Conservation (phyloP, 2,113 vertebrate genomes). For the Corythornis madagascariensis region DNA sequence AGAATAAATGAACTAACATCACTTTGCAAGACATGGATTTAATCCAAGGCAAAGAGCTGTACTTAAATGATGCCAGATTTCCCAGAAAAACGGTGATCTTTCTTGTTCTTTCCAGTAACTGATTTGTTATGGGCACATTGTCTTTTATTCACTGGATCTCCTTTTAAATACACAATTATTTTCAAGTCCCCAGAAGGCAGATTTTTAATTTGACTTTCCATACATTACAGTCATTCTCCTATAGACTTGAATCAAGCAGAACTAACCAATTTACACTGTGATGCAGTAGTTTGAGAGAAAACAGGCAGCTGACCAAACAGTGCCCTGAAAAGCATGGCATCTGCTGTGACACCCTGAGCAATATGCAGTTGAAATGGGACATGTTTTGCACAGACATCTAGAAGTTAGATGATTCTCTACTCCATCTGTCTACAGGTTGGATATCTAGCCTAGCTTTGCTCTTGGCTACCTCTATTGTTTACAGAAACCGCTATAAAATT, state of each 20-base stretch:
- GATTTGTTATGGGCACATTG: neutral
- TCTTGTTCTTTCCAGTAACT: neutral
- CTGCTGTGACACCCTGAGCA: neutral
- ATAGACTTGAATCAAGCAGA: neutral
- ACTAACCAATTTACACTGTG: neutral
- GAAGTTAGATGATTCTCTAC: neutral
- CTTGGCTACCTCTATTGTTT: neutral
- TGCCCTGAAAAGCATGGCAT: neutral
- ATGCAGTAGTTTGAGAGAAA: neutral
- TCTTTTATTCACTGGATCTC: neutral
- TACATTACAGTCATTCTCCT: neutral
- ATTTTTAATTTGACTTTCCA: neutral
- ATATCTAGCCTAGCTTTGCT: neutral
- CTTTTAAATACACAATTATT: neutral
- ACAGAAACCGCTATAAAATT: neutral
- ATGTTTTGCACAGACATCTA: neutral
- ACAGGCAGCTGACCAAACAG: neutral
- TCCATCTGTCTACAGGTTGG: neutral
- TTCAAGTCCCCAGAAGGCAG: neutral
- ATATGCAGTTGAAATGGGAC: neutral
- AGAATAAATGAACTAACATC: neutral
- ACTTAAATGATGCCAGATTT: neutral
- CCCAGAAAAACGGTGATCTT: neutral
- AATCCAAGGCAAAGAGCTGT: neutral
- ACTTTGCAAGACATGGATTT: neutral